Base-by-base conservation (phyloP, 1,140 invertebrate genomes). In the Ceratosolen fusciceps region DNA sequence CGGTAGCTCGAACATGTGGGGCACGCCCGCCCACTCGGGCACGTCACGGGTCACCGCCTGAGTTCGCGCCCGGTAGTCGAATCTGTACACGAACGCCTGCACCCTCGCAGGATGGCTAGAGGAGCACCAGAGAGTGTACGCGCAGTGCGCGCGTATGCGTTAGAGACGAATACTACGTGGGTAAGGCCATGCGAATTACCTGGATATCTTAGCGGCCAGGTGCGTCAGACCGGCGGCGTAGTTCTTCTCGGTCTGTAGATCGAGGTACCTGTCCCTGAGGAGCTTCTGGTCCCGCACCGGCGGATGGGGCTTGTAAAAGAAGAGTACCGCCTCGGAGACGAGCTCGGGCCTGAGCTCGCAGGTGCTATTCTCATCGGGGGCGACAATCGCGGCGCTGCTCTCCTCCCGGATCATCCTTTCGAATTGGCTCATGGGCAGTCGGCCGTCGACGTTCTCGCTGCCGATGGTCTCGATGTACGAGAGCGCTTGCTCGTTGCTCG, bases 1-100 rank as follows among this genome's bases (percentile, higher is more conserved):
- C 5, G 95, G 93, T 60, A 95, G 89, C 84, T 96, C 95, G 82
- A 93, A 95, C 86, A 95, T 93, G 84, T 96, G 95, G 0, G 95
- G 94, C 0, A 95, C 95, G 52, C 92, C 92, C 0, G 95, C 92
- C 94, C 95, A 96, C 24, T 92, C 91, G 1, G 95, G 93, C 29
- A 95, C 91, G 52, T 93, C 92, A 8, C 92, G 92, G 21, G 91
- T 91, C 14, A 91, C 92, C 3, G 91, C 88, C 39, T 91, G 85
- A 0, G 94, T 95, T 80, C 92, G 92, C 0, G 95, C 92, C 74
- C 95, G 93, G 81, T 94, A 93, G 83, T 95, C 95, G 84, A 96
- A 96, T 80, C 95, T 91, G 73, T 86, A 86, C 12, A 86, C 70
- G 71, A 83, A 85, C 19, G 85, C 78, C 0, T 79, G n/a, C 0